These are phyloP conservation scores for Conomelus anceps DNA, from an alignment of 2,888 invertebrate species.

Conservation along the genomic window DNA sequence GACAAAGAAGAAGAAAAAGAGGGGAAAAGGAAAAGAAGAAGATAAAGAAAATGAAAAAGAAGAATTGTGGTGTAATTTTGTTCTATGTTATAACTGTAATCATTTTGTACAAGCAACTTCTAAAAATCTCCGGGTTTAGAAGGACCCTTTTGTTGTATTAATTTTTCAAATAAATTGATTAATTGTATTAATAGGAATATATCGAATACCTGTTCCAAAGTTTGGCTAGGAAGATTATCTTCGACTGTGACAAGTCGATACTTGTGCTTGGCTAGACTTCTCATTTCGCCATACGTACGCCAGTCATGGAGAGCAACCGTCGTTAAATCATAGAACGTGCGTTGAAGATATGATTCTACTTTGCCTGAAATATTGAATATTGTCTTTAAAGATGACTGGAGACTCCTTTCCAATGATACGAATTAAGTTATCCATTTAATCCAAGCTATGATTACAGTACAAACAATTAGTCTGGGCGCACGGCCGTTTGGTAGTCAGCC, in stretches of 20 bases:
- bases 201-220: constrained; percentile 72
- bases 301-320: constrained; percentile 96
- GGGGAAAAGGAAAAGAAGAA: background rate
- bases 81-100: too few species aligned
- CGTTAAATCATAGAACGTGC: constrained; percentile 93
- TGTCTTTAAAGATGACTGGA: too few species aligned
- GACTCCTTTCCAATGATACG: too few species aligned
- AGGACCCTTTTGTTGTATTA: too few species aligned
- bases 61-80: too few species aligned
- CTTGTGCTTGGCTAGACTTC: constrained; percentile 80
- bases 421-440: too few species aligned
- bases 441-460: too few species aligned
- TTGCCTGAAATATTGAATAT: constrained; percentile 41
- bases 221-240: constrained; percentile 91
- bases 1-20: background rate
- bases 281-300: constrained; percentile 96
- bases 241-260: constrained; percentile 76
- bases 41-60: too few species aligned
- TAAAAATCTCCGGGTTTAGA: too few species aligned
- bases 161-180: background rate
- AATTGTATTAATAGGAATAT: background rate
- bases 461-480: too few species aligned
- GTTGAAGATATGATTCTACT: constrained; percentile 87
- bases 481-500: too few species aligned
- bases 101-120: too few species aligned